Conservation (phyloP, 2,888 invertebrate genomes). For the Plagodis pulveraria region DNA sequence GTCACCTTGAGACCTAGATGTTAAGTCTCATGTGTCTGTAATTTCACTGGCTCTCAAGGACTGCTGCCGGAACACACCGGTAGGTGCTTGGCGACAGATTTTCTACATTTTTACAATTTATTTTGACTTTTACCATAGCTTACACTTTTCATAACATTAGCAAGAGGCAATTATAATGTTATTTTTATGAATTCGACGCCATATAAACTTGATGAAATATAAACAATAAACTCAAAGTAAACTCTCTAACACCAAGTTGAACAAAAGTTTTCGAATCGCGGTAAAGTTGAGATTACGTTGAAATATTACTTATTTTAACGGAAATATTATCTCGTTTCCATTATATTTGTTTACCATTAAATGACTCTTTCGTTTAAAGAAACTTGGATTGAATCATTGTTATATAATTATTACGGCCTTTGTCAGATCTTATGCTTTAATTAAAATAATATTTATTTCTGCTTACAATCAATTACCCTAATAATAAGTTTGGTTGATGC, state of each 20-base stretch:
- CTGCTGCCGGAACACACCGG: no score
- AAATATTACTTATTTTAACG: conserved; percentile 15
- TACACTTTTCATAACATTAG: no score
- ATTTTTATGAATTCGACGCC: background rate
- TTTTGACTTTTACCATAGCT: no score
- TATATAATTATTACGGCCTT: no score
- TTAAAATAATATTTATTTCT: no score
- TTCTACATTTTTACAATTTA: no score
- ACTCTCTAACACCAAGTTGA: conserved; percentile 10
- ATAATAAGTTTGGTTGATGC: no score
- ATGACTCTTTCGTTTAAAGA: conserved; percentile 5
- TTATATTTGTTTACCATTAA: conserved; percentile 13
- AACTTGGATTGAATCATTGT: background rate
- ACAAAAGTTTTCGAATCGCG: conserved; percentile 10
- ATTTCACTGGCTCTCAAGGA: no score
- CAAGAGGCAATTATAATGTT: background rate
- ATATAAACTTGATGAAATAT: conserved; percentile 1
- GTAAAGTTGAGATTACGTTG: conserved; percentile 8
- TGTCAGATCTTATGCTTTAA: no score
- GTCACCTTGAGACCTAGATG: no score
- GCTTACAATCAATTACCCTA: background rate
- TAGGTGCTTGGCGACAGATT: no score
- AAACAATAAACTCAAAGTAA: conserved; percentile 23
- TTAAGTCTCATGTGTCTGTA: no score
- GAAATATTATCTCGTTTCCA: conserved; percentile 8